A percentile compares a stretch with the other conserved stretches of the same genome.
Conservation (phyloP, 2,113 vertebrate genomes). For the Passer montanus region DNA sequence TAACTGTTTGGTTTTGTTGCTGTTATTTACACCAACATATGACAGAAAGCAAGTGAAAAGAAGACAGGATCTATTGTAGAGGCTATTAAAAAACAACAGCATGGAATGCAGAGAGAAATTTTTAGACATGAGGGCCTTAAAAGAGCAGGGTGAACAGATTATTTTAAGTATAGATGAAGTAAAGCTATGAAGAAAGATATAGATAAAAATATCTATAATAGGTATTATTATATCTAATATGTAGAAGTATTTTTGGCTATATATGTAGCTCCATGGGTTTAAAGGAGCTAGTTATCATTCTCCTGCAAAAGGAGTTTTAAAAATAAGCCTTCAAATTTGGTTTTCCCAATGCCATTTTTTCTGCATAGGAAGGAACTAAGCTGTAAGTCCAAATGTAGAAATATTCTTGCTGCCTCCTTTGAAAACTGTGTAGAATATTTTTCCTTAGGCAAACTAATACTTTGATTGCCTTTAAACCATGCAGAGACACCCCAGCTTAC, state of each 20-base stretch:
- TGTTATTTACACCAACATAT: background rate
- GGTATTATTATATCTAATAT: background rate
- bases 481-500: background rate
- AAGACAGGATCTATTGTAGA: background rate
- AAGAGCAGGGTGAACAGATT: background rate
- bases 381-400: background rate
- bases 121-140: background rate
- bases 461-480: background rate
- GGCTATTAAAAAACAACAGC: background rate
- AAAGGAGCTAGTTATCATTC: background rate
- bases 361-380: background rate
- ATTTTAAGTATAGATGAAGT: background rate
- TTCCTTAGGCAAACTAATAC: background rate
- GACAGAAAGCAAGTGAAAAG: conserved; percentile 3
- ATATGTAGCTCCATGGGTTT: background rate
- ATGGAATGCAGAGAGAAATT: background rate
- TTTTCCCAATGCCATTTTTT: background rate
- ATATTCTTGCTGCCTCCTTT: background rate
- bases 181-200: background rate
- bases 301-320: background rate
- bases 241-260: background rate
- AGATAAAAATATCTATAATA: background rate
- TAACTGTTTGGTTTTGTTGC: background rate
- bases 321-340: background rate
- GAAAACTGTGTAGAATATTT: background rate